These are phyloP conservation scores for Leptarthrus brevirostris DNA, from an alignment of 2,888 invertebrate genomes.

Conservation along the genomic window DNA sequence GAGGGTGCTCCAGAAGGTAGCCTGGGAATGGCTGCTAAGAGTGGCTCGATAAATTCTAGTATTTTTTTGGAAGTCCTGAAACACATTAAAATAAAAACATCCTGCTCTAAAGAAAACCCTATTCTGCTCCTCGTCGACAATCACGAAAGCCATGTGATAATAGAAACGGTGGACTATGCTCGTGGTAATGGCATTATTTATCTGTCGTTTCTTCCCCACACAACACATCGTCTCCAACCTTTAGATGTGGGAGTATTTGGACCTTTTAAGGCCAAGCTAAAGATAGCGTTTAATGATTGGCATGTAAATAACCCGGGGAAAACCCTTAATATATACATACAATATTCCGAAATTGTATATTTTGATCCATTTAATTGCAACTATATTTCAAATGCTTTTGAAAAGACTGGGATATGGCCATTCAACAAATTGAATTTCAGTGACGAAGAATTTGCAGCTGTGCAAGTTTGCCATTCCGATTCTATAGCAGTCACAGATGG, in stretches of 20 bases:
- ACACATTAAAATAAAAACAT: too few relatives aligned
- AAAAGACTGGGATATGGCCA: too few relatives aligned
- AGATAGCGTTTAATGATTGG: conserved; percentile 43
- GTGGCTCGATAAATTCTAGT: conserved; percentile 19
- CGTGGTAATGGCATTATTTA: conserved; percentile 46
- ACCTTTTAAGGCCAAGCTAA: conserved; percentile 35
- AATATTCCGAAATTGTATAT: too few relatives aligned
- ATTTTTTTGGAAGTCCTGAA: conserved; percentile 42
- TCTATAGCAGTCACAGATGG: too few relatives aligned
- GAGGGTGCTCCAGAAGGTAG: conserved; percentile 41
- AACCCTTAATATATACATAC: too few relatives aligned
- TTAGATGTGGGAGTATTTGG: conserved; percentile 38
- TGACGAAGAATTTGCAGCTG: too few relatives aligned
- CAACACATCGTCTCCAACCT: conserved; percentile 40
- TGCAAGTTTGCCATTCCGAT: too few relatives aligned
- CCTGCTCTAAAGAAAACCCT: conserved; percentile 42
- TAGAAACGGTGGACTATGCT: conserved; percentile 43
- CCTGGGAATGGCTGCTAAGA: conserved; percentile 35
- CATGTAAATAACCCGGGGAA: conserved; percentile 42
- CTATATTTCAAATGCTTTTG: too few relatives aligned
- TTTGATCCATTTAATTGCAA: too few relatives aligned
- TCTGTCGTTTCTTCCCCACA: conserved; percentile 46
- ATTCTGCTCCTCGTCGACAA: conserved; percentile 47
- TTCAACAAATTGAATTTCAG: too few relatives aligned
- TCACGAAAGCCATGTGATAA: conserved; percentile 42